Percentiles rank a stretch among this genome's conserved stretches.
Evolutionary conservation across 92 coral and sea anemone species (phyloP).

Genomic region (Zoanthus sociatus): DNA sequence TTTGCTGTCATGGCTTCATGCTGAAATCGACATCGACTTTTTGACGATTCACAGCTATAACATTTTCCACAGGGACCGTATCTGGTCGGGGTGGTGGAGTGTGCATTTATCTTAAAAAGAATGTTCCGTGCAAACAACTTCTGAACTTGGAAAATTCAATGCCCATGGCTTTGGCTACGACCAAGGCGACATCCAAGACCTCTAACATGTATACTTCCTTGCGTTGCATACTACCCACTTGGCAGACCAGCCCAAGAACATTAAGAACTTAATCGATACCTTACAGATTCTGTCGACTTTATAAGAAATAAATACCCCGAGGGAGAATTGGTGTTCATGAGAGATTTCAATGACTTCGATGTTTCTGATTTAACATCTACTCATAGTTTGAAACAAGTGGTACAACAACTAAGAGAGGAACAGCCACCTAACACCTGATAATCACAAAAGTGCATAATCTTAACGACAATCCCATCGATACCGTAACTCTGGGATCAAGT

Average conservation of each 20-base stretch:
- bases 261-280: neutral
- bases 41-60: constrained; percentile 55
- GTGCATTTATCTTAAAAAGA: neutral
- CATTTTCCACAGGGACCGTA: constrained; percentile 52
- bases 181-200: constrained; percentile 31
- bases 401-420: constrained; percentile 13
- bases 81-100: constrained; percentile 62
- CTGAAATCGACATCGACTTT: constrained; percentile 48
- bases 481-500: constrained; percentile 18
- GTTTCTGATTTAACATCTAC: neutral
- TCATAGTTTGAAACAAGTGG: constrained; percentile 42
- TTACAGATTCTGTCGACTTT: neutral
- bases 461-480: neutral
- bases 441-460: constrained; percentile 12
- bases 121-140: neutral
- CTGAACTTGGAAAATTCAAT: constrained; percentile 31
- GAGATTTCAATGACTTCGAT: constrained; percentile 27
- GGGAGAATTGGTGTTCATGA: neutral
- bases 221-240: constrained; percentile 25
- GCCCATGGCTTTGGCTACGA: constrained; percentile 35
- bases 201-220: neutral
- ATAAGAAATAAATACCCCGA: neutral
- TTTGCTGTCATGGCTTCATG: constrained; percentile 65
- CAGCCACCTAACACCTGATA: constrained; percentile 15
- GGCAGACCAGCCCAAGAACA: constrained; percentile 8